Evolutionary conservation across 2,113 vertebrate species (phyloP), one percentile per base, ranked within the genome.

Genomic region (Laterallus jamaicensis): DNA sequence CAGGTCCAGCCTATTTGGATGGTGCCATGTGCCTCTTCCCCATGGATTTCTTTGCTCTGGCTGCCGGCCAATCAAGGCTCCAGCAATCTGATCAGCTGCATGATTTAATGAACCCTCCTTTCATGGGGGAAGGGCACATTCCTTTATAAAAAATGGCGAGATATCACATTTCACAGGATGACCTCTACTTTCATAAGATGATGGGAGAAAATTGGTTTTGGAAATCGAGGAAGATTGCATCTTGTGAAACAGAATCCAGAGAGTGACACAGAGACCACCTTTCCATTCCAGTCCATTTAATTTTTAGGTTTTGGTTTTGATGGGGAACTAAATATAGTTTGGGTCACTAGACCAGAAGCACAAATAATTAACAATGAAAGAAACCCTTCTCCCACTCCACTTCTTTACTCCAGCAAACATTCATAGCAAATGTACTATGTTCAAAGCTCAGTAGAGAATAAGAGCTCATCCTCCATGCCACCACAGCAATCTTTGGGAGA

Each of bases 171-270:
- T 92, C 90, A 93, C 82, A 81, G 77, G 90, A 95, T 96, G 97
- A 98, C 97, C 97, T 97, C 96, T 97, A 93, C 97, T 94, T 97
- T 97, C 94, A 92, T 93, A 92, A 96, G 95, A 97, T 95, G 96
- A 97, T 96, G 95, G 91, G 59, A 97, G 97, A 97, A 98, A 98
- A 97, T 98, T 98, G 96, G 95, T 97, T 97, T 97, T 95, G 96
- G 97, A 97, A 97, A 97, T 97, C 71, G 81, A 96, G 94, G 95
- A 95, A 97, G 96, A 97, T 97, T 97, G 88, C 89, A 96, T 97
- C 94, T 96, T 92, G 86, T 96, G 91, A 87, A 94, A 91, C 93
- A 94, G 94, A 97, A 96, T 94, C 96, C 83, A 71, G 82, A 92
- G 75, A 95, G 32, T 96, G 95, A 95, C 97, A 93, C 86, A 42